phyloP scores from a whole-genome alignment of 2,888 invertebrate genomes.

The Junonia oenone region DNA sequence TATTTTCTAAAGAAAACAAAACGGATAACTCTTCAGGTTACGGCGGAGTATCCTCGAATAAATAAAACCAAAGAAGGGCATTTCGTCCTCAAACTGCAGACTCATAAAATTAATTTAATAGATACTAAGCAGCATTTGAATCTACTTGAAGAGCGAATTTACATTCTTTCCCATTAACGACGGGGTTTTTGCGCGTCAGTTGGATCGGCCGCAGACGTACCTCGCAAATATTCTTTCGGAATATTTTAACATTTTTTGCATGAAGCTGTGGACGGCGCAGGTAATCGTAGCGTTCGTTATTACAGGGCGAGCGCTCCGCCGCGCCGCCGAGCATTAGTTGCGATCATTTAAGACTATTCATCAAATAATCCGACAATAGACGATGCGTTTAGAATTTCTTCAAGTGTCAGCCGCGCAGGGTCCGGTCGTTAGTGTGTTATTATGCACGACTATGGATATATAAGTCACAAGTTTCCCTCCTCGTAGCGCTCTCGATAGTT shows the following conservation, averaged over 20 bases:
- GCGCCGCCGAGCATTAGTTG: not conserved
- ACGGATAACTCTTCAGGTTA: not conserved
- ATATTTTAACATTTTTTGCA: slow-evolving; percentile 5
- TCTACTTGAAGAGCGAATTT: not conserved
- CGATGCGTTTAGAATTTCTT: not conserved
- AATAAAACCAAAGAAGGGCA: not conserved
- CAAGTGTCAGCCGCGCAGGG: too few species aligned
- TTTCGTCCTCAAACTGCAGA: not conserved
- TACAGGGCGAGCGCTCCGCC: not conserved
- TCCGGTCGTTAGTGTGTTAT: not conserved
- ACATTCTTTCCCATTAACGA: not conserved
- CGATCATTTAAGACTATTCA: not conserved
- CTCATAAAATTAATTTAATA: not conserved
- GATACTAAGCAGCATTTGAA: not conserved
- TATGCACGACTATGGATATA: not conserved
- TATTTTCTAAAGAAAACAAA: not conserved
- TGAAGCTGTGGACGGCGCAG: slow-evolving; percentile 1
- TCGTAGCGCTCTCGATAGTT: slow-evolving; percentile 7
- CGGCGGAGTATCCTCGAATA: not conserved
- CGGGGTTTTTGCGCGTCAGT: not conserved
- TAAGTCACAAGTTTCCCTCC: slow-evolving; percentile 5
- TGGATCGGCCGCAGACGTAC: not conserved
- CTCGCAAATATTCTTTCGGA: not conserved
- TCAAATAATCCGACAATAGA: not conserved
- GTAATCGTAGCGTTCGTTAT: not conserved